Base-by-base conservation (phyloP, 2,113 vertebrate genomes). In the Macaca nemestrina region DNA sequence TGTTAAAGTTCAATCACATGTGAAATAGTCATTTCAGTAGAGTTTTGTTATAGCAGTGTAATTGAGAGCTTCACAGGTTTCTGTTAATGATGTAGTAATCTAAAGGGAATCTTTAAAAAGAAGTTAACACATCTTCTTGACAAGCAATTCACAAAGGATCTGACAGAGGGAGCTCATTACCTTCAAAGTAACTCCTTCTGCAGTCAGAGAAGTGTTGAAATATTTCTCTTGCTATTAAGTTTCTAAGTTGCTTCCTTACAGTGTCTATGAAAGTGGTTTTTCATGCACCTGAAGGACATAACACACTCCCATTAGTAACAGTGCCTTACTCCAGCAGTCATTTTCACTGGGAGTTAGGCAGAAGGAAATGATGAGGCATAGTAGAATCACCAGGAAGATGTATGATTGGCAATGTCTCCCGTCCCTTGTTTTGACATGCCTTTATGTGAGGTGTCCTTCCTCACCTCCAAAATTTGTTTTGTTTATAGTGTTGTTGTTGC, bases 91-190 rank as follows among this genome's bases (percentile, higher is more conserved):
- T 52, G 14, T 75, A 80, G 27, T 67, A 79, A 68, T 59, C 38
- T 93, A 84, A 92, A 93, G n/a, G 40, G 35, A 81, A 64, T 75
- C 52, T 93, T 88, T 93, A 79, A 87, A 86, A 70, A 82, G 87
- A 93, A 93, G 68, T 8, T 59, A 70, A 11, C 52, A 40, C 11
- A 73, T 90, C n/a, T 78, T 22, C 75, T 81, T 87, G 35, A 94
- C 30, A 87, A 90, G 43, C 68, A 64, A 3, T 82, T 93, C 73
- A 82, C n/a, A 38, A 68, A 86, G 57, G 38, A 6, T 84, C 27
- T 84, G 61, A 89, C 55, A 64, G 61, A 90, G 11, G 73, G 55
- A 85, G 25, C 32, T 61, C 43, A 52, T 79, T 92, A 86, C 91
- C 59, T 90, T 87, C 27, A 90, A 61, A 90, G n/a, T 55, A 86